phyloP scores from a whole-genome alignment of 2,888 invertebrate species.

The Caenorhabditis sulstoni region DNA sequence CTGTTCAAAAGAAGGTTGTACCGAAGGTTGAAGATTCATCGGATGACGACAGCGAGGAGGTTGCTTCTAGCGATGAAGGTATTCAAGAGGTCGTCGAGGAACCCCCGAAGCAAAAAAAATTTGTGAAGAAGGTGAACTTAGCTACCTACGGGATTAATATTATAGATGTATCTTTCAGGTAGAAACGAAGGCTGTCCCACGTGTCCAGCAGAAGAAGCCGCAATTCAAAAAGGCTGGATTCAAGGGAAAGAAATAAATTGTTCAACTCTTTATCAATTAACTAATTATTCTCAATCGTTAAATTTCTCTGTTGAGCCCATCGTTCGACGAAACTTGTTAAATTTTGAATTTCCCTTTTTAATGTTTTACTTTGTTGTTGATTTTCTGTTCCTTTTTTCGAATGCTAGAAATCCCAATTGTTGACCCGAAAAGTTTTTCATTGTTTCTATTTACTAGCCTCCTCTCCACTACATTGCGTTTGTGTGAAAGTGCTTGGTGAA shows the following conservation, averaged over 20 bases:
- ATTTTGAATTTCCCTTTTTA: constrained; percentile 18
- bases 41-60: constrained; percentile 65
- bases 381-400: constrained; percentile 39
- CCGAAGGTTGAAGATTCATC: constrained; percentile 37
- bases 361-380: constrained; percentile 37
- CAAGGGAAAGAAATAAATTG: constrained; percentile 52
- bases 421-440: constrained; percentile 50
- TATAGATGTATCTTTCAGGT: constrained; percentile 12
- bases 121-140: constrained; percentile 58
- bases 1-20: constrained; percentile 31
- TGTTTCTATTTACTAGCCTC: constrained; percentile 32
- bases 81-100: constrained; percentile 69
- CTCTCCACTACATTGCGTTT: not conserved
- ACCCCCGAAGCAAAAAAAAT: constrained; percentile 58
- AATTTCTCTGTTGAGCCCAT: not conserved
- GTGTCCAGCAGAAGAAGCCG: constrained; percentile 48
- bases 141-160: not conserved
- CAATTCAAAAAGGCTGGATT: constrained; percentile 55
- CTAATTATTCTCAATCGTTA: not conserved
- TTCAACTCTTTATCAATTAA: constrained; percentile 1
- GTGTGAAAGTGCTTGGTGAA: constrained; percentile 16
- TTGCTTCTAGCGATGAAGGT: constrained; percentile 68
- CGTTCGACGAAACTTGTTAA: constrained; percentile 30
- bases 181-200: constrained; percentile 33
- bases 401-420: constrained; percentile 28